Conservation (phyloP, 35 echinoderm and acorn worm species). For the Diadema setosum region DNA sequence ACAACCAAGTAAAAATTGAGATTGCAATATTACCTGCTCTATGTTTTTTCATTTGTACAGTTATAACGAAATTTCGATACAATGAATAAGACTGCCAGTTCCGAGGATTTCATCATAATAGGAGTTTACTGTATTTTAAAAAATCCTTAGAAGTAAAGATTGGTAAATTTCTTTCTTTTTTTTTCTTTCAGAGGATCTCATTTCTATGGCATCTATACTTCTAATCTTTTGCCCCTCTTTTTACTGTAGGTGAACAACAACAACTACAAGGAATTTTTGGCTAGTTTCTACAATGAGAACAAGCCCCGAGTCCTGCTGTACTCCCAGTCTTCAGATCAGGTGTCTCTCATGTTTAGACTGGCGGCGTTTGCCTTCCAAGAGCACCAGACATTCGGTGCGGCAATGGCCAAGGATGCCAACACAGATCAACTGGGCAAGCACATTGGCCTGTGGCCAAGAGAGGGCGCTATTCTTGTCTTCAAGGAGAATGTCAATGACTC, state of each 20-base stretch:
- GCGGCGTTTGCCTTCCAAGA: background rate
- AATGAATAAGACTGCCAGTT: too few relatives aligned
- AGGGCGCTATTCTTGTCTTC: background rate
- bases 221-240: too few relatives aligned
- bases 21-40: too few relatives aligned
- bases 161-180: too few relatives aligned
- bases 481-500: background rate
- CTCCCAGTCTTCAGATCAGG: background rate
- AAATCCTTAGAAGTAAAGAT: too few relatives aligned
- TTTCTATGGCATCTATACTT: too few relatives aligned
- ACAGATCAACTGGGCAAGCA: background rate
- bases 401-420: background rate
- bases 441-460: background rate
- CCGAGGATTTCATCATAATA: too few relatives aligned
- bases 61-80: too few relatives aligned
- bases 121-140: too few relatives aligned
- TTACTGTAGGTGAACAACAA: conserved; percentile 39
- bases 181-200: too few relatives aligned
- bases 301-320: conserved; percentile 41
- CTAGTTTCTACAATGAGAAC: conserved; percentile 29
- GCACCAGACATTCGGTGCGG: conserved; percentile 33
- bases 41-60: too few relatives aligned
- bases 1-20: too few relatives aligned
- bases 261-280: conserved; percentile 31
- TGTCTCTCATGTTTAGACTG: conserved; percentile 29